Conservation (phyloP, 2,113 vertebrate species). For the Nothobranchius furzeri region DNA sequence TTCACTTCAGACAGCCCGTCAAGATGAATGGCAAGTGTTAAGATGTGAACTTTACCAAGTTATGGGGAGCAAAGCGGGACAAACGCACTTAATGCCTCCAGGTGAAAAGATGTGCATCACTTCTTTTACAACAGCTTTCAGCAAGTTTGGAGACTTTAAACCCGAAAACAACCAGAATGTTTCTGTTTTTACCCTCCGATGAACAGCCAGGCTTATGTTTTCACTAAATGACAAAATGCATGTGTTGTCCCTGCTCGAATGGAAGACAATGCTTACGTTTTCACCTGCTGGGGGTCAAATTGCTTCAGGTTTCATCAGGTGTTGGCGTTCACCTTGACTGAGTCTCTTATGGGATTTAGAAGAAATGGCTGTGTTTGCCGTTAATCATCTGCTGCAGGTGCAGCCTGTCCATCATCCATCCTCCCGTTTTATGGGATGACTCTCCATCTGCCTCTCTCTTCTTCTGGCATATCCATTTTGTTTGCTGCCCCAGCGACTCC, state of each 20-base stretch:
- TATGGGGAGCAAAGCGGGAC: conserved; percentile 10
- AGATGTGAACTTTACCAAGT: conserved; percentile 48
- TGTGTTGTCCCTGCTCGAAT: conserved; percentile 36
- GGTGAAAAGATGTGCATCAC: conserved; percentile 27
- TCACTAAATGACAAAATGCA: conserved; percentile 42
- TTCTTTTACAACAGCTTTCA: conserved; percentile 29
- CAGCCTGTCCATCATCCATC: conserved; percentile 51
- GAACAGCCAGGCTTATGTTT: conserved; percentile 32
- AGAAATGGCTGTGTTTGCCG: conserved; percentile 44
- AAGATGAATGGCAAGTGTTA: conserved; percentile 48
- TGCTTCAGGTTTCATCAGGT: conserved; percentile 77
- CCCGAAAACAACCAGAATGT: conserved; percentile 13
- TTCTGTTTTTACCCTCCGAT: neutral
- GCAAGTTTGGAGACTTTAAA: conserved; percentile 14
- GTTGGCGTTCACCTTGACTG: conserved; percentile 64
- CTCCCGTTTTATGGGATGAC: conserved; percentile 31
- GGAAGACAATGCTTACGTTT: conserved; percentile 44
- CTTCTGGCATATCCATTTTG: conserved; percentile 27
- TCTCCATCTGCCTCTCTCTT: conserved; percentile 40
- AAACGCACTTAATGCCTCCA: conserved; percentile 20
- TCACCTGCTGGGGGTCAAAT: conserved; percentile 59
- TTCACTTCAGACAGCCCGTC: conserved; percentile 44
- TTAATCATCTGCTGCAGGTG: conserved; percentile 59
- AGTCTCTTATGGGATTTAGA: conserved; percentile 47
- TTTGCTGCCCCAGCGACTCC: conserved; percentile 30